phyloP scores from a whole-genome alignment of 2,888 invertebrate species.

The Eubasilissa splendida region DNA sequence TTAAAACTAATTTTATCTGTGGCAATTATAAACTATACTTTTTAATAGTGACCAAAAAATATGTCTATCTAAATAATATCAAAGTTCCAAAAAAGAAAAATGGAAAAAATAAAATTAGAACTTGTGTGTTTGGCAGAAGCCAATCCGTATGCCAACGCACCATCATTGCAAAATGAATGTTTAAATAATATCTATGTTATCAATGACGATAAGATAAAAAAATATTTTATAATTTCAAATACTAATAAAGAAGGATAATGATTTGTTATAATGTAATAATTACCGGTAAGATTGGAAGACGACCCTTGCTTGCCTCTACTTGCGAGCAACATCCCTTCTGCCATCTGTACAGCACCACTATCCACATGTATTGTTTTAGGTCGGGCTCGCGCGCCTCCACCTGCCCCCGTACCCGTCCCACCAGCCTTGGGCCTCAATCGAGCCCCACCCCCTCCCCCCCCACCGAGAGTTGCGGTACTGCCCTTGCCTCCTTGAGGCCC shows the following conservation, averaged over 20 bases:
- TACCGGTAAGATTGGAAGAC: slow-evolving; percentile 87
- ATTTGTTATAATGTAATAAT: slow-evolving; percentile 48
- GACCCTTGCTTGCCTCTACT: slow-evolving; percentile 87
- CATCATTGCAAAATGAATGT: no score
- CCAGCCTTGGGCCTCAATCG: slow-evolving; percentile 77
- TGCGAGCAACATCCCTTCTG: slow-evolving; percentile 82
- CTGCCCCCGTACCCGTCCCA: slow-evolving; percentile 77
- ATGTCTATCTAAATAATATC: no score
- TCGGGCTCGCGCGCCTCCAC: slow-evolving; percentile 80
- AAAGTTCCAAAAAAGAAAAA: no score
- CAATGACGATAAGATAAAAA: no score
- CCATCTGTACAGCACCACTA: slow-evolving; percentile 83
- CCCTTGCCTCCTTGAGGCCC: slow-evolving; percentile 66
- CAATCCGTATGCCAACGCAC: no score
- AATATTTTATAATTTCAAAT: no score
- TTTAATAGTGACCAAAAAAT: no score
- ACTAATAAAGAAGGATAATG: not conserved
- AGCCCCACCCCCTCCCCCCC: slow-evolving; percentile 66
- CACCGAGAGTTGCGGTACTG: slow-evolving; percentile 58
- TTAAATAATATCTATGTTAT: no score
- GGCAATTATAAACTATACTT: no score
- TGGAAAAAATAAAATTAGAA: no score
- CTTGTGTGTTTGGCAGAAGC: no score
- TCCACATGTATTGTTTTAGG: slow-evolving; percentile 95
- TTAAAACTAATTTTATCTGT: no score